These are phyloP conservation scores for Pelodiscus sinensis DNA, from an alignment of 2,113 vertebrate genomes.

Conservation along the genomic window DNA sequence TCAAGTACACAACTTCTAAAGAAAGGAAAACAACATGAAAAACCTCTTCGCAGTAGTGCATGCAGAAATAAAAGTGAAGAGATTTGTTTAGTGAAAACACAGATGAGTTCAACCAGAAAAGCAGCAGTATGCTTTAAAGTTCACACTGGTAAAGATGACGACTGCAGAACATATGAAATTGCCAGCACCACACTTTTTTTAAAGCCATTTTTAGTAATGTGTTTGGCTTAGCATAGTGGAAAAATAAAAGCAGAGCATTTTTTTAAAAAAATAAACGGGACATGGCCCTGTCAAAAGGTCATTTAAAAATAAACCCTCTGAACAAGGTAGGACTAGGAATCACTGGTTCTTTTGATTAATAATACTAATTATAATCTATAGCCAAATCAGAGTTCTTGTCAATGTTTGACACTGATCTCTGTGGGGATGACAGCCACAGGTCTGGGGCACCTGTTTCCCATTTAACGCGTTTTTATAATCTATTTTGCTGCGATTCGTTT, in stretches of 20 bases:
- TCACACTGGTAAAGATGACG: neutral
- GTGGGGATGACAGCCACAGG: neutral
- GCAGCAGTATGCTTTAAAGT: neutral
- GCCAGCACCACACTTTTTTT: neutral
- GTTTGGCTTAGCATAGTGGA: neutral
- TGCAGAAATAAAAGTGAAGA: neutral
- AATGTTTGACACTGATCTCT: conserved; percentile 11
- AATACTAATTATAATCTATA: conserved; percentile 34
- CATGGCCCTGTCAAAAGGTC: neutral
- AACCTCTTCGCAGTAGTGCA: neutral
- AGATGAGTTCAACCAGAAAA: neutral
- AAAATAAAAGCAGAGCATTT: neutral
- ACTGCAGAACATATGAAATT: neutral
- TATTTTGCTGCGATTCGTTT: neutral
- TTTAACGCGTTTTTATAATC: neutral
- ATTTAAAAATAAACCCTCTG: neutral
- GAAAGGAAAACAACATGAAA: neutral
- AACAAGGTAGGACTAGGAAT: conserved; percentile 16
- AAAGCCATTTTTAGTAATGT: neutral
- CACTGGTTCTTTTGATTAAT: conserved; percentile 40
- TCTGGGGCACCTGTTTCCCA: neutral
- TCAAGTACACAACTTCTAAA: fast-evolving
- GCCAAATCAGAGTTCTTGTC: conserved; percentile 15
- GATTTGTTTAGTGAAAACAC: neutral
- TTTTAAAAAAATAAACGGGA: neutral